Conservation (phyloP, 2,797 vertebrate genomes). For the Nyctalus aviator region DNA sequence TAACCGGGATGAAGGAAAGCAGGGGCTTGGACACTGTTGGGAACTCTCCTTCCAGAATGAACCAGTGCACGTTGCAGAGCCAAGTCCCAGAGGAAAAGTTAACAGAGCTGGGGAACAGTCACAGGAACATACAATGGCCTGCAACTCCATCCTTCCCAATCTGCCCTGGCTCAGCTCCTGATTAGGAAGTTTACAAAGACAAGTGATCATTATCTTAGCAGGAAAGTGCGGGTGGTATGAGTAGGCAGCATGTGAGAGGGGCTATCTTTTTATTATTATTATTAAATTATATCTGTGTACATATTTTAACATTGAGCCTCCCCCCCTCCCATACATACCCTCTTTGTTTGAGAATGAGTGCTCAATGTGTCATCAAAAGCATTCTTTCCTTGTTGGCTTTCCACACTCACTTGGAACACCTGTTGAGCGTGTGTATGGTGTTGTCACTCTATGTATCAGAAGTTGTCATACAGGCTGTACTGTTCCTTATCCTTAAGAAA, state of each 20-base stretch:
- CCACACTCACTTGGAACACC: neutral
- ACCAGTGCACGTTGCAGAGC: neutral
- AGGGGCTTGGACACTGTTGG: neutral
- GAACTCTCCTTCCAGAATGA: neutral
- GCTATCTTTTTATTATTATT: neutral
- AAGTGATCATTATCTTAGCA: neutral
- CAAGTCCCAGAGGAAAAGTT: neutral
- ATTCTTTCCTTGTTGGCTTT: neutral
- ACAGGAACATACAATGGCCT: neutral
- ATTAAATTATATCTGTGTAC: no score
- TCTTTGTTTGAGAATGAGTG: neutral
- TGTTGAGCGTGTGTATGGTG: neutral
- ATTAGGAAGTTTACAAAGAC: neutral
- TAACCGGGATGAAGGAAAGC: neutral
- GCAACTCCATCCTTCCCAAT: neutral
- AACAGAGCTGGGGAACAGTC: neutral
- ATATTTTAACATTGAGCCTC: no score
- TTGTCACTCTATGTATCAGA: neutral
- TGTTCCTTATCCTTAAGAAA: neutral
- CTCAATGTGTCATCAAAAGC: neutral
- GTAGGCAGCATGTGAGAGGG: neutral
- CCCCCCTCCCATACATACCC: no score
- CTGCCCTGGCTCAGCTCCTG: neutral
- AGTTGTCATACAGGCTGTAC: neutral
- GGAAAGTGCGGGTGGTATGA: neutral